Percentiles rank a stretch among this genome's conserved stretches.
These are phyloP conservation scores for Ceraclea dissimilis DNA, from an alignment of 2,888 invertebrate genomes.

Conservation along the genomic window DNA sequence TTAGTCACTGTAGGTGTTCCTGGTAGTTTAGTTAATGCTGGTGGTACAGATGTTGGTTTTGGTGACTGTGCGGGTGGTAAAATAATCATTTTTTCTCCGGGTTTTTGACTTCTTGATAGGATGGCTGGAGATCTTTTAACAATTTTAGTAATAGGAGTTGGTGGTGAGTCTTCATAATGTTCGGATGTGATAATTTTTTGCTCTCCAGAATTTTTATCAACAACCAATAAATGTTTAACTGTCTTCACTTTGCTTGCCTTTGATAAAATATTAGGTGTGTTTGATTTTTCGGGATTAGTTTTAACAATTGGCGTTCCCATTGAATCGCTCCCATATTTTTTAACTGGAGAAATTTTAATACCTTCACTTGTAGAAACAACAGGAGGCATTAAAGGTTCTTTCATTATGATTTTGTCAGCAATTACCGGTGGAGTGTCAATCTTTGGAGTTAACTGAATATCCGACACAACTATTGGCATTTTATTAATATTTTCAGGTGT, in stretches of 20 bases:
- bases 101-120: constrained; percentile 28
- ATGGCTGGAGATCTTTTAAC: constrained; percentile 10
- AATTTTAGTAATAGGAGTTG: background rate
- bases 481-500: constrained; percentile 61
- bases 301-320: constrained; percentile 27
- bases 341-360: constrained; percentile 3
- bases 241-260: constrained; percentile 43
- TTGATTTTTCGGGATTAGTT: constrained; percentile 37
- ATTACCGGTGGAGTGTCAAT: constrained; percentile 2
- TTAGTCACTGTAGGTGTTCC: background rate
- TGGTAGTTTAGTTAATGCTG: background rate
- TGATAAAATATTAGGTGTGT: constrained; percentile 45
- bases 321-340: constrained; percentile 13
- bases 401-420: background rate
- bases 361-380: background rate
- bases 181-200: constrained; percentile 41
- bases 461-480: constrained; percentile 47
- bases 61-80: constrained; percentile 30
- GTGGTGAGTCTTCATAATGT: constrained; percentile 3
- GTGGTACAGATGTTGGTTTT: background rate
- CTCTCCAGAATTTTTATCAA: constrained; percentile 44
- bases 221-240: constrained; percentile 41
- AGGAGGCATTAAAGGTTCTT: background rate
- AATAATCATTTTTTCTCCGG: constrained; percentile 41
- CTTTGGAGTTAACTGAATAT: background rate